A percentile compares a stretch with the other conserved stretches of the same genome.
Evolutionary conservation across 2,888 invertebrate genomes (phyloP).

Genomic region (Hymenopus coronatus): DNA sequence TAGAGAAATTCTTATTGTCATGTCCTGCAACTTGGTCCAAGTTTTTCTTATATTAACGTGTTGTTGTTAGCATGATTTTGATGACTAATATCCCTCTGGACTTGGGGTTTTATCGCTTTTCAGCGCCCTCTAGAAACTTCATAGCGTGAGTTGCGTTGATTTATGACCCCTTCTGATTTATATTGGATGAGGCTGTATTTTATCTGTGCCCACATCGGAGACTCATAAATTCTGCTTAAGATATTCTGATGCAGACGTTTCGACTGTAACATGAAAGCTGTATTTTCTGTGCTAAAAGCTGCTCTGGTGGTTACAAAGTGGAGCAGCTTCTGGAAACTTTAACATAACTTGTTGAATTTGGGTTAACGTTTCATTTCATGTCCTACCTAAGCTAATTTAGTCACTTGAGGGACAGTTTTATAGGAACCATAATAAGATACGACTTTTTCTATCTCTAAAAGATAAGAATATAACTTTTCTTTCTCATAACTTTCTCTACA

Average conservation of each 20-base stretch:
- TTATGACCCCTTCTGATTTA: background rate
- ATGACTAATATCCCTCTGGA: background rate
- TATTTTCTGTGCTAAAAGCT: background rate
- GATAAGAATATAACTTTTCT: too few relatives aligned
- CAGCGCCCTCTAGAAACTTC: background rate
- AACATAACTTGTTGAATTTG: background rate
- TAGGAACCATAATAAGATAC: too few relatives aligned
- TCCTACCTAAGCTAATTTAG: too few relatives aligned
- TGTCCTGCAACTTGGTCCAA: background rate
- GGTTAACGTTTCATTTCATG: background rate
- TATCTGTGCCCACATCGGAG: background rate
- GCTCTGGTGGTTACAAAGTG: background rate
- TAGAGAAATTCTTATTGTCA: background rate
- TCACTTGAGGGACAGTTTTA: too few relatives aligned
- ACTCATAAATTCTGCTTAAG: background rate
- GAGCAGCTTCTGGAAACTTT: background rate
- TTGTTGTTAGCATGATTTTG: background rate
- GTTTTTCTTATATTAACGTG: background rate
- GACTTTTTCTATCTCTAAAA: too few relatives aligned
- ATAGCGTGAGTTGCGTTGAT: background rate
- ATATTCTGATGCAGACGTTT: background rate
- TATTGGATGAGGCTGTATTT: background rate
- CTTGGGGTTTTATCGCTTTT: background rate
- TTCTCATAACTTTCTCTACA: too few relatives aligned
- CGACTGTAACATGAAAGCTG: background rate